Percentiles rank a stretch among this genome's conserved stretches.
Evolutionary conservation across 2,888 invertebrate genomes (phyloP).

Genomic region (Fragum whitleyi): DNA sequence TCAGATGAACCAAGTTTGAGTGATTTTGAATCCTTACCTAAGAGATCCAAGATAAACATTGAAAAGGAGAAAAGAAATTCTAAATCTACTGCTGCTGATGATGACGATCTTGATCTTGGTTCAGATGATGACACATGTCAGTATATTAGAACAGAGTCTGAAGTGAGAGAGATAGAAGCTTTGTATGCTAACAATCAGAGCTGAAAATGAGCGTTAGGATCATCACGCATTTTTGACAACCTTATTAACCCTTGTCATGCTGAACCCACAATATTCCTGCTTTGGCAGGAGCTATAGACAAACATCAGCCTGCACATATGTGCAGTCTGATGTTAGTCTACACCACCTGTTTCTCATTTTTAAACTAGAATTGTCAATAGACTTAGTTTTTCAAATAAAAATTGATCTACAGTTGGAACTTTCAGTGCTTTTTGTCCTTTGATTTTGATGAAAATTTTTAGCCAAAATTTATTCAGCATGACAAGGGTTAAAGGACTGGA

Average conservation of each 20-base stretch:
- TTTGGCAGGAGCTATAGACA: too few species aligned
- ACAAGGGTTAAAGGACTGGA: too few species aligned
- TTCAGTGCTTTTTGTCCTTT: too few species aligned
- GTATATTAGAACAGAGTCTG: conserved; percentile 34
- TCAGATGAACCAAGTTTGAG: not conserved
- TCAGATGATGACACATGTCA: conserved; percentile 46
- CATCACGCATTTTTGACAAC: not conserved
- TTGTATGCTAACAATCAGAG: not conserved
- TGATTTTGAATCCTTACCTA: conserved; percentile 11
- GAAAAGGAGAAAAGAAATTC: not conserved
- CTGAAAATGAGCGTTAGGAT: not conserved
- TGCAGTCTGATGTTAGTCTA: too few species aligned
- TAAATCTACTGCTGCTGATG: not conserved
- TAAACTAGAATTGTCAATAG: too few species aligned
- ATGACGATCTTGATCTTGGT: conserved; percentile 34
- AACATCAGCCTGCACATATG: too few species aligned
- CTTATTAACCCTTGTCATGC: too few species aligned
- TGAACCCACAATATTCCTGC: too few species aligned
- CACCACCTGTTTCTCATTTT: too few species aligned
- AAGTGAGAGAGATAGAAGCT: conserved; percentile 19
- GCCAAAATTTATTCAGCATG: too few species aligned
- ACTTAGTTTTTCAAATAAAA: too few species aligned
- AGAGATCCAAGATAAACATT: not conserved
- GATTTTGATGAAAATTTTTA: not conserved
- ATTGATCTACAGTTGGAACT: too few species aligned